phyloP scores from a whole-genome alignment of 2,113 vertebrate genomes.

The Scalopus aquaticus region DNA sequence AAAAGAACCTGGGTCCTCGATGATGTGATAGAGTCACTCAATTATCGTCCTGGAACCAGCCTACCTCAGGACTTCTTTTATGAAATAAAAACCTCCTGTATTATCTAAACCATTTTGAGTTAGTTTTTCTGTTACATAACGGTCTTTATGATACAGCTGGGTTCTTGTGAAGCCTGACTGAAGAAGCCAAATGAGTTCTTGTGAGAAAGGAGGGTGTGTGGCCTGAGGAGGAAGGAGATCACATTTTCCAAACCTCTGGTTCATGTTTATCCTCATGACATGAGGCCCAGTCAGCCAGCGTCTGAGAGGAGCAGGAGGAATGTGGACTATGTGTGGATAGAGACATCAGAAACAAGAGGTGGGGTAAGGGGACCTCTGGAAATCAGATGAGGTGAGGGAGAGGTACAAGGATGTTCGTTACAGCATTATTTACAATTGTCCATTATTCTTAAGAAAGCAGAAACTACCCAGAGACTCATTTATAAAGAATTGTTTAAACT shows the following conservation, averaged over 20 bases:
- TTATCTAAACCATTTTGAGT: background rate
- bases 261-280: background rate
- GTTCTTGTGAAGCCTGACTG: background rate
- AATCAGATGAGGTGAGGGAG: background rate
- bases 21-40: background rate
- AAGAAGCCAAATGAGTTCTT: constrained; percentile 3
- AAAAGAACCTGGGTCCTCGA: background rate
- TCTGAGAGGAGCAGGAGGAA: background rate
- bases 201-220: background rate
- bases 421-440: background rate
- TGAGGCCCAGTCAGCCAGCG: background rate
- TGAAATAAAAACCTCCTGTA: constrained; percentile 46
- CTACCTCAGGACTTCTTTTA: background rate
- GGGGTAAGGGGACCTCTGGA: background rate
- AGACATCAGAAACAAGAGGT: background rate
- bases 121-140: constrained; percentile 16
- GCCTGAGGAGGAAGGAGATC: background rate
- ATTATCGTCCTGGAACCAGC: background rate
- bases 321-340: background rate
- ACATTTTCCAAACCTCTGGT: constrained; percentile 36
- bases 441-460: background rate
- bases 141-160: background rate
- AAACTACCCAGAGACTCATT: background rate
- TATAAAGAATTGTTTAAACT: background rate
- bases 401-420: background rate